Evolutionary conservation across 2,888 invertebrate species (phyloP).

Genomic region (Morpho deidamia): DNA sequence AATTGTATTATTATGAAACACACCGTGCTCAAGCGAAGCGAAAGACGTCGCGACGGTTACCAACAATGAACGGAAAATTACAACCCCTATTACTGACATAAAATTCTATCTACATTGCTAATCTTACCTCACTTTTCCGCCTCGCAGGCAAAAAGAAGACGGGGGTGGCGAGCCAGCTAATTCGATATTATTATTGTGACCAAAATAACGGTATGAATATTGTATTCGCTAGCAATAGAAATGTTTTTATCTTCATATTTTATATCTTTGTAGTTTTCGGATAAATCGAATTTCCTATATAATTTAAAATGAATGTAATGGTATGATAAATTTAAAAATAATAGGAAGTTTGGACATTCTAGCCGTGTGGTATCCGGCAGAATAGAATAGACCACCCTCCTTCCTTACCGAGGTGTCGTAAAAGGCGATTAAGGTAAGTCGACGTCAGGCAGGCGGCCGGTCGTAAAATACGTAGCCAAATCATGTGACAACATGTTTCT

Average conservation of each 20-base stretch:
- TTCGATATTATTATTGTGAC: conserved; percentile 57
- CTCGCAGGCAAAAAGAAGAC: conserved; percentile 35
- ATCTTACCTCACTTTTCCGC: conserved; percentile 52
- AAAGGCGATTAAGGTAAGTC: too few species aligned
- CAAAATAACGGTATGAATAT: conserved; percentile 53
- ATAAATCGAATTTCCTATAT: too few species aligned
- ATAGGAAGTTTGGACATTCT: too few species aligned
- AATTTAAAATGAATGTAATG: too few species aligned
- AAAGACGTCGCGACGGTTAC: neutral
- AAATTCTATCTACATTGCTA: conserved; percentile 47
- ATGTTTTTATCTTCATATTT: too few species aligned
- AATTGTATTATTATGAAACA: neutral
- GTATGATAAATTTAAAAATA: too few species aligned
- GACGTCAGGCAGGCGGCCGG: too few species aligned
- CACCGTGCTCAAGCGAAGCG: conserved; percentile 1
- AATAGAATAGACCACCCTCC: too few species aligned
- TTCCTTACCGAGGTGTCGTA: too few species aligned
- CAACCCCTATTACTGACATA: conserved; percentile 43
- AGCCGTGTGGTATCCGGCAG: too few species aligned
- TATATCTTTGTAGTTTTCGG: neutral
- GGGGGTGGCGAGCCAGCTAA: conserved; percentile 55
- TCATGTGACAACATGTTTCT: too few species aligned
- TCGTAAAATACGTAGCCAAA: too few species aligned
- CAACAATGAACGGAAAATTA: conserved; percentile 10
- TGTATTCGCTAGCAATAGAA: conserved; percentile 27